These are phyloP conservation scores for Andrena bucephala DNA, from an alignment of 2,888 invertebrate species.

Conservation along the genomic window DNA sequence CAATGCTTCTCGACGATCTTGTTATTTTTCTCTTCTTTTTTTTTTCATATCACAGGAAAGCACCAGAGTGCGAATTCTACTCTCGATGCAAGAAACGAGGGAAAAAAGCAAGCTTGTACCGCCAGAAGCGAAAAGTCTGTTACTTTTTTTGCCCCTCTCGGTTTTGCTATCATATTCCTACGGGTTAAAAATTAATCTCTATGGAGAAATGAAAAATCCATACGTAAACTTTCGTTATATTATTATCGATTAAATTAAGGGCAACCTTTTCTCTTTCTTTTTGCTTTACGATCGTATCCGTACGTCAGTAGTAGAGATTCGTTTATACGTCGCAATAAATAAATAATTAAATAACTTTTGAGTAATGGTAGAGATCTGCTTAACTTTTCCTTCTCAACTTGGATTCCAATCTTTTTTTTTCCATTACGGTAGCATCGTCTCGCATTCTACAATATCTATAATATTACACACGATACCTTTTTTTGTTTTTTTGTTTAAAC, in stretches of 20 bases:
- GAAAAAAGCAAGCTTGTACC: conserved; percentile 61
- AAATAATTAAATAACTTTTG: conserved; percentile 84
- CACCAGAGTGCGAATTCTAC: conserved; percentile 66
- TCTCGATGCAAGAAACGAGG: conserved; percentile 55
- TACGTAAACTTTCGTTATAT: conserved; percentile 76
- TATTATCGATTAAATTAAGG: conserved; percentile 80
- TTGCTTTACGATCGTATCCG: conserved; percentile 74
- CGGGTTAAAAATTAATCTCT: conserved; percentile 66
- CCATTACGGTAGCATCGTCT: conserved; percentile 77
- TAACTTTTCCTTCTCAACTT: conserved; percentile 72
- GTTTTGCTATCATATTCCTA: conserved; percentile 43
- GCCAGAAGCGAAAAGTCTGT: conserved; percentile 67
- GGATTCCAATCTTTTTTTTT: conserved; percentile 63
- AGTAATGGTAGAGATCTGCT: conserved; percentile 80
- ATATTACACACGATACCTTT: conserved; percentile 83
- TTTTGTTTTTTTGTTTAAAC: conserved; percentile 74
- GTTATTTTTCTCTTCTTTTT: conserved; percentile 38
- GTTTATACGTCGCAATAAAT: conserved; percentile 83
- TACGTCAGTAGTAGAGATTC: conserved; percentile 80
- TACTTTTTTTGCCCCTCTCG: conserved; percentile 63
- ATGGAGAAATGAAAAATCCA: conserved; percentile 72
- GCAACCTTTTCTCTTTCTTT: conserved; percentile 63
- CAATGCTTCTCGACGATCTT: conserved; percentile 57
- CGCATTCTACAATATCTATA: conserved; percentile 81
- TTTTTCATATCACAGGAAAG: conserved; percentile 75